Evolutionary conservation across 2,888 invertebrate genomes (phyloP).

Genomic region (Agapetus fuscipes): DNA sequence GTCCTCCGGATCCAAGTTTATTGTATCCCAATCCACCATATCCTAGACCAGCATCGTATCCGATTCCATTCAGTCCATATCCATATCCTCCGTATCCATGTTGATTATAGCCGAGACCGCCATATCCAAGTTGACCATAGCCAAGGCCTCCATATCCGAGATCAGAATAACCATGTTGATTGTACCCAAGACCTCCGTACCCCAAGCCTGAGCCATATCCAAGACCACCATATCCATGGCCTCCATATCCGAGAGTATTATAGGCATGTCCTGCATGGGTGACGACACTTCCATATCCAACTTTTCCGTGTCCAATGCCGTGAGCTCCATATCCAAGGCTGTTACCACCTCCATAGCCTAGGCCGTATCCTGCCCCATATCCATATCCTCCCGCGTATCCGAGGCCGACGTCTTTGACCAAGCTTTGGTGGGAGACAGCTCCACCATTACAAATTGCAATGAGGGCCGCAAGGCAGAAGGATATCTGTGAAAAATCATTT

Average conservation of each 20-base stretch:
- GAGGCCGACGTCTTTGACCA: constrained; percentile 2
- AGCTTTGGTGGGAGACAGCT: constrained; percentile 6
- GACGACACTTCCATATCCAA: constrained; percentile 1
- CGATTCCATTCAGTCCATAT: constrained; percentile 4
- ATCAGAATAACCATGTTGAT: no score
- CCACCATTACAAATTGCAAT: neutral
- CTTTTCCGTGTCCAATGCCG: neutral
- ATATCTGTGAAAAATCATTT: neutral
- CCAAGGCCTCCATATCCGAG: constrained; percentile 7
- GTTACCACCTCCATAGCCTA: constrained; percentile 1
- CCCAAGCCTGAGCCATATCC: constrained; percentile 5
- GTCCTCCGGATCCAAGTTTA: neutral
- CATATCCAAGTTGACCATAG: constrained; percentile 5
- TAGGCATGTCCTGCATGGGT: neutral
- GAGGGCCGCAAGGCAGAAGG: neutral
- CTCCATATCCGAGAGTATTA: neutral
- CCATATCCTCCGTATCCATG: constrained; percentile 7
- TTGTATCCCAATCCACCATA: constrained; percentile 2
- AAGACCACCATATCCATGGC: constrained; percentile 1
- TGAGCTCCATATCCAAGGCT: neutral
- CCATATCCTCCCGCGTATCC: constrained; percentile 1
- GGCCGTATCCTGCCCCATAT: neutral
- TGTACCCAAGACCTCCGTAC: constrained; percentile 1
- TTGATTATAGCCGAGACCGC: constrained; percentile 6
- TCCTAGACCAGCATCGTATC: constrained; percentile 5